Evolutionary conservation across 2,888 invertebrate species (phyloP), one percentile per base, ranked within the genome.

Genomic region (Chaetogeoica ovagalla): DNA sequence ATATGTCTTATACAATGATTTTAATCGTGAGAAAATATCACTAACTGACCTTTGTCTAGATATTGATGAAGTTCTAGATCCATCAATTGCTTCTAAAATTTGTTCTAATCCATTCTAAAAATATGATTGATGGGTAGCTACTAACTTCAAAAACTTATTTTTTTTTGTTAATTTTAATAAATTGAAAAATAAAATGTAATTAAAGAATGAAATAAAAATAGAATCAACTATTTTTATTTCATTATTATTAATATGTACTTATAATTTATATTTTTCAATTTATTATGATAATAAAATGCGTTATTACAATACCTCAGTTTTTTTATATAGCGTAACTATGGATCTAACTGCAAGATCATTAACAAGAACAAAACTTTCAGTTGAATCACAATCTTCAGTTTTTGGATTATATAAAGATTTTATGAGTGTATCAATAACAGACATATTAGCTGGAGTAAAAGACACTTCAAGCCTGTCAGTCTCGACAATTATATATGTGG

Each of bases 401-500:
- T 86, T 86, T 83, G 65, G 87, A 85, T 75, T 81, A 62, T 87
- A 89, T 82, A 87, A 87, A 11, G 87, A 86, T 23, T 85, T 85
- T 17, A 86, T 82, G 11, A 88, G 84, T 66, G 88, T 87, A 57
- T 88, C 87, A 65, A 91, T 84, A 7, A 90, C 89, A 76, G 90
- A 87, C 8, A 93, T 89, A 52, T 87, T 90, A 84, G 87, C 89
- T 4, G 92, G 91, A 0, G 93, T 92, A 48, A 94, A 84, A 0
- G 92, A 92, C 2, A 93, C 84, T 83, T 92, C 90, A 6, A 94
- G 87, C 66, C 88, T 87, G 82, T 92, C 91, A 0, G 92, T 90
- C 83, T 92, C 91, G 6, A 94, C 84, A 73, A 92, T 87, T 11
- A 94, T 84, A 85, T 93, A 93, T 0, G 90, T 90, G 69, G 93